Conservation (phyloP, 2,113 vertebrate species). For the Notothenia coriiceps region DNA sequence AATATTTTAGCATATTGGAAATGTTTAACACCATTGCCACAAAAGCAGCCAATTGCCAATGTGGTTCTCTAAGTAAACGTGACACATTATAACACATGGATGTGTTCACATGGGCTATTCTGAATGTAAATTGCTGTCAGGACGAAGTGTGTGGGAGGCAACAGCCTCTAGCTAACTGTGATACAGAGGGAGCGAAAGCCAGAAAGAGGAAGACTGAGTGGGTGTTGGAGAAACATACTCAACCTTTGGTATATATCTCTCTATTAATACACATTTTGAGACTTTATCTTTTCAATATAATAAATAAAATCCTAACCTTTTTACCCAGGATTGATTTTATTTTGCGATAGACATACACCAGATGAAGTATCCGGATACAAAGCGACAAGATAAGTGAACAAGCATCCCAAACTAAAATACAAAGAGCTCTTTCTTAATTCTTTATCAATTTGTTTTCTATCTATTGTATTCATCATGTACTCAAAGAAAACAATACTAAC, state of each 20-base stretch:
- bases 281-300: slow-evolving; percentile 37
- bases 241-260: slow-evolving; percentile 68
- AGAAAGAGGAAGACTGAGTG: slow-evolving; percentile 77
- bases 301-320: slow-evolving; percentile 10
- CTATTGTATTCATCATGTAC: neutral
- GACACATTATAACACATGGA: slow-evolving; percentile 58
- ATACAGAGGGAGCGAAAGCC: slow-evolving; percentile 74
- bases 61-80: slow-evolving; percentile 46
- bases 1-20: slow-evolving; percentile 15
- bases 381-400: neutral
- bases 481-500: neutral
- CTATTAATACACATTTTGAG: slow-evolving; percentile 63
- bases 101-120: slow-evolving; percentile 70
- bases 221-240: slow-evolving; percentile 76
- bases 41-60: slow-evolving; percentile 36
- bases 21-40: slow-evolving; percentile 15
- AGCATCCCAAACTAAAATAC: neutral
- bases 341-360: neutral
- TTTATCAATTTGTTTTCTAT: too few relatives aligned
- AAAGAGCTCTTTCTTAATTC: neutral
- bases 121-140: slow-evolving; percentile 85
- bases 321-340: neutral
- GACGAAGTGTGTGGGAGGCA: slow-evolving; percentile 83
- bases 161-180: slow-evolving; percentile 83
- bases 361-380: neutral